phyloP scores from a whole-genome alignment of 2,888 invertebrate genomes.

The Mythimna albipuncta region DNA sequence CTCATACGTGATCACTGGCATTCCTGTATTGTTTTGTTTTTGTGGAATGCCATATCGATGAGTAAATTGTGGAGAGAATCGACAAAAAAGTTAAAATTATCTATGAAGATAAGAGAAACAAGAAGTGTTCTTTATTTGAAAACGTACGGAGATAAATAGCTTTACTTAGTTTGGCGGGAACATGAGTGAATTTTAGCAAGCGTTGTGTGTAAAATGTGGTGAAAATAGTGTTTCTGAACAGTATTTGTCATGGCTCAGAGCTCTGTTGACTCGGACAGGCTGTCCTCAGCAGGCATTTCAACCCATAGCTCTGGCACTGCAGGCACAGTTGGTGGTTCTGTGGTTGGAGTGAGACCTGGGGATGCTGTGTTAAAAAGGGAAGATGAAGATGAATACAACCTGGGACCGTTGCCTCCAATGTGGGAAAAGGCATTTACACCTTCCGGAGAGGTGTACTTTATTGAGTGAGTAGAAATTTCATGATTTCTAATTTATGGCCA shows the following conservation, averaged over 20 bases:
- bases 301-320: conserved; percentile 88
- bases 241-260: conserved; percentile 82
- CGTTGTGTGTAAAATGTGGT: conserved; percentile 55
- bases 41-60: conserved; percentile 82
- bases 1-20: conserved; percentile 83
- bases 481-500: not conserved
- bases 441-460: conserved; percentile 99
- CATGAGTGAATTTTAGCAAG: conserved; percentile 32
- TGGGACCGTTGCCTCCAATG: conserved; percentile 98
- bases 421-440: conserved; percentile 99
- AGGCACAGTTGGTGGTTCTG: conserved; percentile 86
- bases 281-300: conserved; percentile 88
- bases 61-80: conserved; percentile 74
- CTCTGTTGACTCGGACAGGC: conserved; percentile 87
- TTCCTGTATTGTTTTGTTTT: conserved; percentile 87
- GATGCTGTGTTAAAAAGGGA: conserved; percentile 85
- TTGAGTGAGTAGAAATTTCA: conserved; percentile 93
- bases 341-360: conserved; percentile 85
- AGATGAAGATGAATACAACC: conserved; percentile 93
- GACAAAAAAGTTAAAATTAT: conserved; percentile 60
- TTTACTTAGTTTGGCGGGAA: conserved; percentile 57
- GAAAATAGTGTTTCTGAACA: conserved; percentile 49
- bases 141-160: conserved; percentile 25
- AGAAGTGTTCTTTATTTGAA: conserved; percentile 64
- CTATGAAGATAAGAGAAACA: conserved; percentile 57